phyloP scores from a whole-genome alignment of 1,140 invertebrate genomes.

The Oppia nitens region DNA sequence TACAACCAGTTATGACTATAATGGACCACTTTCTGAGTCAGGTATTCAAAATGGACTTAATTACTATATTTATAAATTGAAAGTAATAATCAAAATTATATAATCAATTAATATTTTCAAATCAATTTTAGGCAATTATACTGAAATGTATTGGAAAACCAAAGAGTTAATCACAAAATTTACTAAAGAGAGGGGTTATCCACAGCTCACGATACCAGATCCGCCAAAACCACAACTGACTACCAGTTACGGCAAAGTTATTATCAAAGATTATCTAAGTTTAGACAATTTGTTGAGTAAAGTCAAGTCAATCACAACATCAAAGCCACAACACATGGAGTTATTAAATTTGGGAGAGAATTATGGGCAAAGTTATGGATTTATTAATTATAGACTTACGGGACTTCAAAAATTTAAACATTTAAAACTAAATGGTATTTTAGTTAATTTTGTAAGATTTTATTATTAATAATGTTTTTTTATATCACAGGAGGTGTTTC shows the following conservation, averaged over 20 bases:
- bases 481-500: not conserved
- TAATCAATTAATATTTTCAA: not conserved
- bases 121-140: constrained; percentile 27
- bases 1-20: constrained; percentile 36
- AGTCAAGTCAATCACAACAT: not conserved
- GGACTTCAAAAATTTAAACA: not conserved
- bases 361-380: not conserved
- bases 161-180: constrained; percentile 25
- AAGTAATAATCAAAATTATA: not conserved
- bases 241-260: not conserved
- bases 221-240: not conserved
- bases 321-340: not conserved
- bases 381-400: not conserved
- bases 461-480: not conserved
- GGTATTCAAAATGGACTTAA: not conserved
- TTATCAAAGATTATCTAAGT: not conserved
- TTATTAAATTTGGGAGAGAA: not conserved
- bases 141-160: constrained; percentile 30
- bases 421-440: not conserved
- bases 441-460: not conserved
- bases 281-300: not conserved
- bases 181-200: not conserved
- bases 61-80: not conserved
- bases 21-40: constrained; percentile 17
- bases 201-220: not conserved